Conservation (phyloP, 2,888 invertebrate genomes). For the Spilarctia lutea region DNA sequence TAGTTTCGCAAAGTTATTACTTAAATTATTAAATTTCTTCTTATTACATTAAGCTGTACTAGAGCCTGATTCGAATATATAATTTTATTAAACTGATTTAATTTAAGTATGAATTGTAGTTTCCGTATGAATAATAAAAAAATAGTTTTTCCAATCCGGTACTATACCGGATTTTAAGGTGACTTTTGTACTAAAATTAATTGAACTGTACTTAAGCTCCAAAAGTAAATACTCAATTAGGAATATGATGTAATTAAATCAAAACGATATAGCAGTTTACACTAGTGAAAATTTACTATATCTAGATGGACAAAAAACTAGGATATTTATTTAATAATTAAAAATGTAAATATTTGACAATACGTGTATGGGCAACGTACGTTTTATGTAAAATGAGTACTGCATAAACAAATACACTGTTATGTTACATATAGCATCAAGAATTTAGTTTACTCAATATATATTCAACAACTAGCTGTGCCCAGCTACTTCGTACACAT, state of each 20-base stretch:
- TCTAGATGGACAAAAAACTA: background rate
- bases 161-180: background rate
- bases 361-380: background rate
- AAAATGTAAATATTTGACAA: background rate
- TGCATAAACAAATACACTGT: background rate
- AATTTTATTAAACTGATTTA: background rate
- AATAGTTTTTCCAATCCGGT: no score
- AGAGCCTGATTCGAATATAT: constrained; percentile 1
- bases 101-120: background rate
- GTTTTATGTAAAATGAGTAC: background rate
- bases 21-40: constrained; percentile 23
- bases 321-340: background rate
- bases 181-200: no score
- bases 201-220: no score
- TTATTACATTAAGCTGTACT: background rate
- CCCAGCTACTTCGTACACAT: no score
- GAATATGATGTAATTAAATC: no score
- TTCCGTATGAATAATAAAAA: no score
- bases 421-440: background rate
- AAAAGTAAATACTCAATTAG: no score
- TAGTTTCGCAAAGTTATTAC: constrained; percentile 26
- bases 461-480: constrained; percentile 5
- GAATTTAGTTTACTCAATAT: background rate
- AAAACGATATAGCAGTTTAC: no score
- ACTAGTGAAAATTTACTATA: no score